A percentile compares a stretch with the other conserved stretches of the same genome.
Evolutionary conservation across 2,888 invertebrate genomes (phyloP).

Genomic region (Anoplius nigerrimus): DNA sequence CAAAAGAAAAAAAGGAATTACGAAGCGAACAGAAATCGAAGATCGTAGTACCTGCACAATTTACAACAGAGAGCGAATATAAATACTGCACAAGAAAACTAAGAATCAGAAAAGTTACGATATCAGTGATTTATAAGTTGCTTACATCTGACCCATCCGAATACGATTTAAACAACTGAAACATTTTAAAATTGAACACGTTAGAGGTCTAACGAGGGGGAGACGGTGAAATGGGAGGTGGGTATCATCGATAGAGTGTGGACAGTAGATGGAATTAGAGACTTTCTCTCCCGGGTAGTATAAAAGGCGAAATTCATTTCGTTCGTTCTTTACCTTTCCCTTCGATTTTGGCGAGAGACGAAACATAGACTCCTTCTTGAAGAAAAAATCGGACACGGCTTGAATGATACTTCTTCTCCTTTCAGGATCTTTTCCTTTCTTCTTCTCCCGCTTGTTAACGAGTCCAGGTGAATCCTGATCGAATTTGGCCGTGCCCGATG

Average conservation of each 20-base stretch:
- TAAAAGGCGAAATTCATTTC: neutral
- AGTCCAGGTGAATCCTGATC: constrained; percentile 16
- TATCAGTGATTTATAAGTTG: constrained; percentile 62
- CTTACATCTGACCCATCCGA: constrained; percentile 75
- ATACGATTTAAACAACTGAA: constrained; percentile 74
- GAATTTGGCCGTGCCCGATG: constrained; percentile 33
- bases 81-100: constrained; percentile 30
- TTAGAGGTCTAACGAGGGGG: constrained; percentile 14
- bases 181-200: constrained; percentile 60
- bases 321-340: constrained; percentile 82
- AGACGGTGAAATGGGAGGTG: too few species aligned
- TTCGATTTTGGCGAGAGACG: constrained; percentile 80
- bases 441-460: constrained; percentile 72
- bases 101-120: too few species aligned
- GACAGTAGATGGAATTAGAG: too few species aligned
- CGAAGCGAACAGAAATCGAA: constrained; percentile 22
- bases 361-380: constrained; percentile 82
- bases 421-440: constrained; percentile 81
- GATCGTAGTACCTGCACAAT: constrained; percentile 49
- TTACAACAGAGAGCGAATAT: constrained; percentile 46
- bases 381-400: constrained; percentile 89
- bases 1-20: constrained; percentile 33
- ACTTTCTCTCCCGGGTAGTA: too few species aligned
- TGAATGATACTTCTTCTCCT: constrained; percentile 89
- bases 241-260: too few species aligned